Base-by-base conservation (phyloP, 1,140 invertebrate genomes). In the Trypoxylus dichotomus region DNA sequence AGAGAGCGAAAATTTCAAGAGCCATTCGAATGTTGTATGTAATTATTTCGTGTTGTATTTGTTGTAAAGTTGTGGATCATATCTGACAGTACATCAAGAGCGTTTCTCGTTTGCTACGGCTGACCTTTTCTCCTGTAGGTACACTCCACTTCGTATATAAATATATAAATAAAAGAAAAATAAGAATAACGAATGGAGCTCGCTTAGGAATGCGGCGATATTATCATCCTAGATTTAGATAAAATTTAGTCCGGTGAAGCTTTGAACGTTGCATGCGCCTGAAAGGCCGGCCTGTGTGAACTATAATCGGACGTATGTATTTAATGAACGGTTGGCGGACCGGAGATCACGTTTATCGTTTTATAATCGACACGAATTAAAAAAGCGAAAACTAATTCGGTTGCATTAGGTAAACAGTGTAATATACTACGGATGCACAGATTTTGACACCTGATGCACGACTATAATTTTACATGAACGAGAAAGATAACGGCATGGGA, bases 171-270 rank as follows among this genome's bases (percentile, higher is more conserved):
- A 54, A 37, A 37, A 37, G 10, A 60, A 60, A 60, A 60, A 60
- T 19, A 8, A 60, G n/a, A 60, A 71, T 71, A 71, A 71, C 29
- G 63, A 71, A 71, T 71, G 63, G 63, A 5, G 63, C 24, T 71
- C 63, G 63, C 63, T 71, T 71, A 27, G 63, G 63, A 71, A 71
- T 71, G 63, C 63, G 29, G 63, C 29, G 63, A 71, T 71, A 71
- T 71, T 71, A 71, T 71, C 63, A 29, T 47, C n/a, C 47, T 71
- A 71, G 63, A 71, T 71, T 71, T 71, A 71, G 63, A 71, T 71
- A 71, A 71, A 71, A 71, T 71, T 71, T 71, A 71, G 63, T 71
- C n/a, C 29, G 24, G 63, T 29, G 63, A 54, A 54, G 47, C 47
- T 54, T 19, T 6, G 47, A 54, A 54, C 47, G 47, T n/a, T 54